Percentiles rank a stretch among this genome's conserved stretches.
phyloP scores from a whole-genome alignment of 2,113 vertebrate genomes.

The Pituophis catenifer region DNA sequence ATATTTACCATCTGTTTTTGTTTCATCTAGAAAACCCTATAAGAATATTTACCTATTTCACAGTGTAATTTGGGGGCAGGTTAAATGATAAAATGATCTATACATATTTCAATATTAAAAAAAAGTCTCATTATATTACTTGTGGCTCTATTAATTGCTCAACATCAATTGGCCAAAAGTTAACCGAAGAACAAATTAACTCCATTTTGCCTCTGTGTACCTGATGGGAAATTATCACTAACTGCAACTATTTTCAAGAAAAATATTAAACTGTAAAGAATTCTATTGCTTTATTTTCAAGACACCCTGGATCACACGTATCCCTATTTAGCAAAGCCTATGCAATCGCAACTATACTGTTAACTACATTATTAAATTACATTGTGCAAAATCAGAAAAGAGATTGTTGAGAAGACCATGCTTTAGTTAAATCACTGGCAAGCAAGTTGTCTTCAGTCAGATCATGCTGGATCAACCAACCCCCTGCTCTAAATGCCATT shows the following conservation, averaged over 20 bases:
- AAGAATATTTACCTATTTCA: neutral
- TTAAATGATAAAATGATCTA: neutral
- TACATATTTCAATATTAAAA: neutral
- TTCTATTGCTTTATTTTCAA: neutral
- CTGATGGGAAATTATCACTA: neutral
- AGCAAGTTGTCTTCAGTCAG: neutral
- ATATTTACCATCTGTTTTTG: neutral
- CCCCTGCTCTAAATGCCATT: neutral
- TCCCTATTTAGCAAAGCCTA: neutral
- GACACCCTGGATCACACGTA: neutral
- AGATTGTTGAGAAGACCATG: neutral
- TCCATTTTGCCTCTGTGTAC: neutral
- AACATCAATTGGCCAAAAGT: neutral
- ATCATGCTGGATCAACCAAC: neutral
- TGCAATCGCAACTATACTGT: neutral
- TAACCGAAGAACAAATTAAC: neutral
- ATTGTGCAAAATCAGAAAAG: neutral
- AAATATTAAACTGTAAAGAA: neutral
- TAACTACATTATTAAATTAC: neutral
- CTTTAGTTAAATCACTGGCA: neutral
- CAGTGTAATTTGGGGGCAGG: neutral
- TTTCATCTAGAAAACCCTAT: neutral
- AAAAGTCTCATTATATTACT: neutral
- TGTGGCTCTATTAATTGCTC: neutral
- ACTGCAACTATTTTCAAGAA: neutral